Evolutionary conservation across 2,113 vertebrate species (phyloP).

Genomic region (Zapus hudsonius): DNA sequence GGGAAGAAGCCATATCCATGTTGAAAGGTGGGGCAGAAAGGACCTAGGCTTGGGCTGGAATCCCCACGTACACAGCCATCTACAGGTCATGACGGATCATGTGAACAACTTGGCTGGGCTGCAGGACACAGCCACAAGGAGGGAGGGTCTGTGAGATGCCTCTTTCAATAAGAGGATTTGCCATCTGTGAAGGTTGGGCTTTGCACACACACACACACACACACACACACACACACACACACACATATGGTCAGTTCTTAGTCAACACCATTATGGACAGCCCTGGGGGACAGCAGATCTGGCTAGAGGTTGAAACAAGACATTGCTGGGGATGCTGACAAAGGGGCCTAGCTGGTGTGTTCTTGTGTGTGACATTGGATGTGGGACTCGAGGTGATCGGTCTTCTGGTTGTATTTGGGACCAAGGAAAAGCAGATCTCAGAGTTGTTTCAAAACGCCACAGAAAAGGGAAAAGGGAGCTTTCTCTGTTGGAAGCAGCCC

Average conservation of each 20-base stretch:
- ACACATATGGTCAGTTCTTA: background rate
- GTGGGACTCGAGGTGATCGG: fast-evolving
- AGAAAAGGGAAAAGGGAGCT: background rate
- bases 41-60: fast-evolving
- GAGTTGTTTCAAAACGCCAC: background rate
- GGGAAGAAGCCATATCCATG: too few relatives aligned
- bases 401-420: background rate
- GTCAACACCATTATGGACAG: too few relatives aligned
- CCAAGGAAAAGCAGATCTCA: background rate
- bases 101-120: fast-evolving
- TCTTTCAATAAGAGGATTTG: background rate
- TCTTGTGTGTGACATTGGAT: background rate
- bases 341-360: fast-evolving
- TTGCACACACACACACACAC: background rate
- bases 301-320: background rate
- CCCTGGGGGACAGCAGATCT: fast-evolving
- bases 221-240: too few relatives aligned
- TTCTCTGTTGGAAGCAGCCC: background rate
- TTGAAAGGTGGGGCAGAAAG: background rate
- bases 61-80: fast-evolving
- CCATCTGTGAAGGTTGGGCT: background rate
- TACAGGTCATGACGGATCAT: background rate
- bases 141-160: fast-evolving
- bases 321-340: fast-evolving
- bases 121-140: background rate